A percentile compares a stretch with the other conserved stretches of the same genome.
phyloP scores from a whole-genome alignment of 2,888 invertebrate species.

The Tetropium fuscum region DNA sequence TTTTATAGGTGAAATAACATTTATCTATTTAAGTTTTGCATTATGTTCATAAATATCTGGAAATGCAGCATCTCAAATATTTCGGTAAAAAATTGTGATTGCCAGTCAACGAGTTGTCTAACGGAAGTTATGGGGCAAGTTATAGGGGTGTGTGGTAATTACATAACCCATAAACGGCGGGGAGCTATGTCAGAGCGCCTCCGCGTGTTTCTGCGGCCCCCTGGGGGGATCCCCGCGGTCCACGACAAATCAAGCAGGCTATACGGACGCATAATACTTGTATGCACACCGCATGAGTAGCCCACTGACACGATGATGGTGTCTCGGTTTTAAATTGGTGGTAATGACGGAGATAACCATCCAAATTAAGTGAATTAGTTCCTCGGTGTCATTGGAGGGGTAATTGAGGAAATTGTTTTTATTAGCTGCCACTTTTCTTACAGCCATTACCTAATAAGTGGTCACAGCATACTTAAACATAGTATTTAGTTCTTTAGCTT shows the following conservation, averaged over 20 bases:
- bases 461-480: too few species aligned
- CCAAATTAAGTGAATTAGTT: slow-evolving; percentile 1
- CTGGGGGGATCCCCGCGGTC: slow-evolving; percentile 44
- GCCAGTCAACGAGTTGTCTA: slow-evolving; percentile 37
- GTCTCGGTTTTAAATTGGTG: slow-evolving; percentile 18
- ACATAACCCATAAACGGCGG: slow-evolving; percentile 48
- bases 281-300: slow-evolving; percentile 37
- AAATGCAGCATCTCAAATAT: too few species aligned
- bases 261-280: slow-evolving; percentile 34
- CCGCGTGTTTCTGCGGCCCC: slow-evolving; percentile 29
- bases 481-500: too few species aligned
- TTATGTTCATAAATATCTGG: too few species aligned
- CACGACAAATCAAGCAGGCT: slow-evolving; percentile 43
- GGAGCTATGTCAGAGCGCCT: slow-evolving; percentile 38
- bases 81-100: slow-evolving; percentile 35
- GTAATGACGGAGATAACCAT: slow-evolving; percentile 4
- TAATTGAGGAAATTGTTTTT: too few species aligned
- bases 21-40: too few species aligned
- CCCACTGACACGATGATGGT: slow-evolving; percentile 32
- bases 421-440: too few species aligned
- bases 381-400: too few species aligned
- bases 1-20: too few species aligned
- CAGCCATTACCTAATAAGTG: too few species aligned
- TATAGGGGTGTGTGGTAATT: slow-evolving; percentile 47
- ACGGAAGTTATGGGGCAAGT: slow-evolving; percentile 47